These are phyloP conservation scores for Passer domesticus DNA, from an alignment of 2,113 vertebrate genomes.

Conservation along the genomic window DNA sequence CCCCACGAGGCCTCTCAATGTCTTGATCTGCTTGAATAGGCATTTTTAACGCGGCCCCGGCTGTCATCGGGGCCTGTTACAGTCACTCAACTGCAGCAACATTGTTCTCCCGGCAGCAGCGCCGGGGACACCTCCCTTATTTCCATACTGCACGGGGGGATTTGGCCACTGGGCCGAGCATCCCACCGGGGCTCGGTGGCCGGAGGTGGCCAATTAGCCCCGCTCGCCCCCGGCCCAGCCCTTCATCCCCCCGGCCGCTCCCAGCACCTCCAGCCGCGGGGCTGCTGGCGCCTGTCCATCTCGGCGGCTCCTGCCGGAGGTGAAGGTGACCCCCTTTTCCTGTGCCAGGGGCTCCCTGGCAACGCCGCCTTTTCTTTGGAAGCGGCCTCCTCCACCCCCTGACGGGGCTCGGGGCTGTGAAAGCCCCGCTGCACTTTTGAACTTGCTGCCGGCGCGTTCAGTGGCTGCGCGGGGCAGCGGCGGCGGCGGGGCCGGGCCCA, in stretches of 20 bases:
- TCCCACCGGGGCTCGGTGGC: background rate
- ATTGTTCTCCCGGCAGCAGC: constrained; percentile 40
- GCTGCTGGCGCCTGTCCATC: constrained; percentile 21
- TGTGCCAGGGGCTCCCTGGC: constrained; percentile 62
- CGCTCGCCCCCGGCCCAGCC: background rate
- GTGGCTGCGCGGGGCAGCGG: constrained; percentile 34
- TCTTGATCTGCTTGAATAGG: constrained; percentile 63
- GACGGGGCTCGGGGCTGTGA: constrained; percentile 40
- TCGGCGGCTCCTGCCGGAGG: background rate
- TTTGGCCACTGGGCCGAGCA: background rate
- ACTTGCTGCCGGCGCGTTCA: constrained; percentile 54
- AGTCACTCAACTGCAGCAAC: constrained; percentile 65
- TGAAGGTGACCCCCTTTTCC: constrained; percentile 56
- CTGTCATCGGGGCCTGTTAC: constrained; percentile 56
- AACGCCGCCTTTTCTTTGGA: constrained; percentile 44
- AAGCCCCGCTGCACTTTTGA: constrained; percentile 66
- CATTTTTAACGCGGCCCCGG: constrained; percentile 45
- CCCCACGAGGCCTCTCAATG: constrained; percentile 63
- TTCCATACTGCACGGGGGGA: background rate
- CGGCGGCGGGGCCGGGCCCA: constrained; percentile 37
- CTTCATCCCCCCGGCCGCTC: background rate
- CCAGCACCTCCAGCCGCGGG: background rate
- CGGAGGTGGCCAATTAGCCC: background rate
- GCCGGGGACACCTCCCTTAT: constrained; percentile 47
- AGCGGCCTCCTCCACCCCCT: constrained; percentile 54